phyloP scores from a whole-genome alignment of 2,797 vertebrate species.

The Peromyscus melanophrys region DNA sequence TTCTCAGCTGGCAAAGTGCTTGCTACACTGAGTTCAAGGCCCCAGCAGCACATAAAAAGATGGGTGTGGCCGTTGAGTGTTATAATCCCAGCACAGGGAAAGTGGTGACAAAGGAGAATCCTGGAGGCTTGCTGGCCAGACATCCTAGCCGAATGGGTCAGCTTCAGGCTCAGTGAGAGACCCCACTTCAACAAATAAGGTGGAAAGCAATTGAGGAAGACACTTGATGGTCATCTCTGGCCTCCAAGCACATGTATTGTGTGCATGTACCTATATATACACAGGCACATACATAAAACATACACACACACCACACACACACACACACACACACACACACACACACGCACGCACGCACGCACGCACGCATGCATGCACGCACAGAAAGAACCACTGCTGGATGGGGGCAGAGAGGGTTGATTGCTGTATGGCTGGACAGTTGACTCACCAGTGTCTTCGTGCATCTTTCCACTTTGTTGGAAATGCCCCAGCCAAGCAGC shows the following conservation, averaged over 20 bases:
- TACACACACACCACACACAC: background rate
- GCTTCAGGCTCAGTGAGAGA: background rate
- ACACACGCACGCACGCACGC: background rate
- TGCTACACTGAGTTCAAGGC: background rate
- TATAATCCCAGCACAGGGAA: background rate
- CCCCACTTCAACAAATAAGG: background rate
- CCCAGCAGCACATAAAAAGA: background rate
- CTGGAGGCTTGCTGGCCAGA: background rate
- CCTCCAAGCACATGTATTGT: background rate
- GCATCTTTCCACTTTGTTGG: background rate
- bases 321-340: background rate
- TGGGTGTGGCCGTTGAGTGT: background rate
- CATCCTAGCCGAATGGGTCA: background rate
- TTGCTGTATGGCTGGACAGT: background rate
- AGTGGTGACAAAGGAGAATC: background rate
- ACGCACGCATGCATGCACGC: accelerated
- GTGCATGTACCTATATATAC: background rate
- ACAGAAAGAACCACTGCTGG: background rate
- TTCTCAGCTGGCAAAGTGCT: background rate
- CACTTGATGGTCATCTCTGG: background rate
- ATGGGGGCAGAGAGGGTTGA: background rate
- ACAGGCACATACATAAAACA: background rate
- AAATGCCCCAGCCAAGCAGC: background rate
- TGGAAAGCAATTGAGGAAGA: background rate
- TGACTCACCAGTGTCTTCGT: background rate